A percentile compares a stretch with the other conserved stretches of the same genome.
These are phyloP conservation scores for Heteromurus nitidus DNA, from an alignment of 2,888 invertebrate species.

Conservation along the genomic window DNA sequence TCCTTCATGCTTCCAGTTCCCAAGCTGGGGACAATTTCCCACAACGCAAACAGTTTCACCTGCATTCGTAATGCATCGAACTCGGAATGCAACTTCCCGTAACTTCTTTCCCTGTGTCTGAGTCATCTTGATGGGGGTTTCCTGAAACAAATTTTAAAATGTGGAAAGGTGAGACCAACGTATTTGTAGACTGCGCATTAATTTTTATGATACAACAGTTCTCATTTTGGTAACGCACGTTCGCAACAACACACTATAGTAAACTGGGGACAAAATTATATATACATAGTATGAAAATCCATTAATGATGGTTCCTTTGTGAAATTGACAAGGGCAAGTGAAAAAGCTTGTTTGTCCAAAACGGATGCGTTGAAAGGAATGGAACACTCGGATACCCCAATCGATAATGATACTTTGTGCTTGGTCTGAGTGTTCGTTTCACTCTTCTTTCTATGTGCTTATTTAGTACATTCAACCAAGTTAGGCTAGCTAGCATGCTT, in stretches of 20 bases:
- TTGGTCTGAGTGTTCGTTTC: too few relatives aligned
- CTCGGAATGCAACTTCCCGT: conserved; percentile 78
- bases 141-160: too few relatives aligned
- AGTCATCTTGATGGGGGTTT: conserved; percentile 24
- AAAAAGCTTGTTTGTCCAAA: too few relatives aligned
- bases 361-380: too few relatives aligned
- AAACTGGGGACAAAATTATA: background rate
- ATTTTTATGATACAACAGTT: background rate
- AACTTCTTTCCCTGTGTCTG: conserved; percentile 32
- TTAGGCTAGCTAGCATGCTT: too few relatives aligned
- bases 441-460: too few relatives aligned
- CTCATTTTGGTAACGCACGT: background rate
- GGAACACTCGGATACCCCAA: too few relatives aligned
- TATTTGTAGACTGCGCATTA: background rate
- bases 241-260: background rate
- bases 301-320: background rate
- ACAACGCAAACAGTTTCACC: conserved; percentile 84
- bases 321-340: too few relatives aligned
- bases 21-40: conserved; percentile 82
- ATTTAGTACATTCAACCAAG: too few relatives aligned
- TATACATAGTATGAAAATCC: background rate
- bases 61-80: conserved; percentile 78
- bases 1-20: conserved; percentile 83
- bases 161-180: background rate
- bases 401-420: too few relatives aligned